Evolutionary conservation across 2,797 vertebrate genomes (phyloP), one percentile per base, ranked within the genome.

Genomic region (Coendou prehensilis): DNA sequence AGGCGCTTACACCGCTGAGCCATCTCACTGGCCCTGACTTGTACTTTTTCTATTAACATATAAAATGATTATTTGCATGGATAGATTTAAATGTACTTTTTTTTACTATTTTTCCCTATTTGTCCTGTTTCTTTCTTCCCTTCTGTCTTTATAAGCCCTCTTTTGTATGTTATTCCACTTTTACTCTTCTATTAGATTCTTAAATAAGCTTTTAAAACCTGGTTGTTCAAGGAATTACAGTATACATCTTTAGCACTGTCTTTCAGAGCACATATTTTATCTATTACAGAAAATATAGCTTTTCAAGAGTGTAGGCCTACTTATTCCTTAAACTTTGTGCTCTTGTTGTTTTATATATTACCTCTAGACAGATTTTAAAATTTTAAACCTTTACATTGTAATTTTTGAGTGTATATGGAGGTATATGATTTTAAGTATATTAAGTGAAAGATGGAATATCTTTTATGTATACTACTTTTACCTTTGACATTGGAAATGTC

Each of bases 401-500:
- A 41, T 75, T 75, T 92, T 92, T 88, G 52, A 20, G 81, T 84
- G 47, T 20, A 9, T 93, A 52, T 87, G 59, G 30, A 80, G 45
- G 75, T 75, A 56, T 47, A 37, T 92, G 17, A 84, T 88, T 76
- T 93, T 87, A 18, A 92, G 78, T 5, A 45, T 81, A 76, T 64
- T 59, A 69, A 69, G 45, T 57, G 59, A 37, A 94, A 81, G 64
- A 69, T 56, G 33, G n/a, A 54, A 82, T 79, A 7, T 52, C 37
- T 79, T 79, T 84, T n/a, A 8, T 17, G 9, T 22, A 33, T 26
- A 61, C 9, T 26, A 41, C 7, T 67, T 80, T 69, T 18, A 81
- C 7, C 47, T 37, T 82, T 67, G 50, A 50, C 28, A 84, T 82
- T 84, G 85, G 47, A 23, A 54, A 41, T 75, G 78, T 67, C 6